Percentiles rank a stretch among this genome's conserved stretches.
Conservation (phyloP, 2,797 vertebrate species). For the Sphaeramia orbicularis region DNA sequence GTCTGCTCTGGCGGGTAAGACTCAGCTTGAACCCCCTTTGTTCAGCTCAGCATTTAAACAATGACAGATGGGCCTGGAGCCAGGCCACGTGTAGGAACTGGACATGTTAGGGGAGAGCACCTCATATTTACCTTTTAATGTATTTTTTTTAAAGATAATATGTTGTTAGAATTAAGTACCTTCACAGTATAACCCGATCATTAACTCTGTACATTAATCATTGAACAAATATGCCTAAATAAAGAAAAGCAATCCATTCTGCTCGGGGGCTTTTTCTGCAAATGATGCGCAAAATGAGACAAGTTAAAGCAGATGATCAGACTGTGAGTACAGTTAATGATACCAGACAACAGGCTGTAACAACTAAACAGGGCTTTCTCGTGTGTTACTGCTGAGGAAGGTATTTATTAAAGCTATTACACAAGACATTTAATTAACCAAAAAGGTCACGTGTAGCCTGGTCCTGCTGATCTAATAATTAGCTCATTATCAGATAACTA, state of each 20-base stretch:
- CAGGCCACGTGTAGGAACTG: background rate
- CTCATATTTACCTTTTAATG: background rate
- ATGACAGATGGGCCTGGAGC: background rate
- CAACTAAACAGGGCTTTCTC: background rate
- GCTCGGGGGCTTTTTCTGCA: background rate
- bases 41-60: background rate
- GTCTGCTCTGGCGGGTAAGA: constrained; percentile 91
- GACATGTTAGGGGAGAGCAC: background rate
- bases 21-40: background rate
- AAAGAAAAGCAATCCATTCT: background rate
- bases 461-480: background rate
- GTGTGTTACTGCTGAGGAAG: background rate
- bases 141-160: no score
- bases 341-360: background rate
- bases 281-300: constrained; percentile 18
- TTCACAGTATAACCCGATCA: background rate
- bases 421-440: background rate
- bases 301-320: background rate
- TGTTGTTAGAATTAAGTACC: background rate
- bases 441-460: constrained; percentile 16
- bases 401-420: background rate
- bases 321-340: background rate
- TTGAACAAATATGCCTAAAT: background rate
- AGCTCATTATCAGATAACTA: background rate
- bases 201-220: background rate